Conservation (phyloP, 2,888 invertebrate species). For the Dromius quadrimaculatus region DNA sequence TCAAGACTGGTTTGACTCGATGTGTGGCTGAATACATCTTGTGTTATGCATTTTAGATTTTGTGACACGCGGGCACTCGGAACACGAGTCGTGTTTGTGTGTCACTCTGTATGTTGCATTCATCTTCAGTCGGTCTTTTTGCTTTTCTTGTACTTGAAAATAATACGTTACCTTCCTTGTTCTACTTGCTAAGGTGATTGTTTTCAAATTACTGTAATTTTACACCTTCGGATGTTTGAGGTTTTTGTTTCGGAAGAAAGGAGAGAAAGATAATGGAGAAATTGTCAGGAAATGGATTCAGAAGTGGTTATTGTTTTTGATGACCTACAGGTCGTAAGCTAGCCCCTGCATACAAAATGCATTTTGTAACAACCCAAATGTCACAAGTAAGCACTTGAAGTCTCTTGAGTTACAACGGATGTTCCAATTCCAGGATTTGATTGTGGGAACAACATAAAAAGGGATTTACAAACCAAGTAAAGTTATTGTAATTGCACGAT, state of each 20-base stretch:
- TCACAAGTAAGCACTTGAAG: too few species aligned
- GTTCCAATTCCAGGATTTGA: too few species aligned
- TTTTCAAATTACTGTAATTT: conserved; percentile 45
- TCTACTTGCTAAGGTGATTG: conserved; percentile 11
- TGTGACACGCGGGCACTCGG: not conserved
- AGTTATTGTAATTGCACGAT: too few species aligned
- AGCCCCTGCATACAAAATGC: too few species aligned
- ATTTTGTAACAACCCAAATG: too few species aligned
- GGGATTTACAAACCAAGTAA: too few species aligned
- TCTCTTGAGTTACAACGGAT: too few species aligned
- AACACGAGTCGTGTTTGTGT: conserved; percentile 15
- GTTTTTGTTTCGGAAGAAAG: not conserved
- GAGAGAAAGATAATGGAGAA: not conserved
- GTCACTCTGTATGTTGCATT: not conserved
- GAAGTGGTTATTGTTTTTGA: too few species aligned
- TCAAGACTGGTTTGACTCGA: conserved; percentile 16
- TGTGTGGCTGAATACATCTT: conserved; percentile 10
- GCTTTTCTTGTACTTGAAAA: conserved; percentile 5
- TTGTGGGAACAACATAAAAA: too few species aligned
- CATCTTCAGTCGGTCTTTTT: not conserved
- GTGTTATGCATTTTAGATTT: conserved; percentile 27
- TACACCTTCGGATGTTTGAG: conserved; percentile 23
- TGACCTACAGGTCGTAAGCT: too few species aligned
- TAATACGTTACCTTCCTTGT: conserved; percentile 18
- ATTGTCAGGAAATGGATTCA: too few species aligned